These are phyloP conservation scores for Anoplolepis gracilipes DNA, from an alignment of 1,140 invertebrate species.

Conservation along the genomic window DNA sequence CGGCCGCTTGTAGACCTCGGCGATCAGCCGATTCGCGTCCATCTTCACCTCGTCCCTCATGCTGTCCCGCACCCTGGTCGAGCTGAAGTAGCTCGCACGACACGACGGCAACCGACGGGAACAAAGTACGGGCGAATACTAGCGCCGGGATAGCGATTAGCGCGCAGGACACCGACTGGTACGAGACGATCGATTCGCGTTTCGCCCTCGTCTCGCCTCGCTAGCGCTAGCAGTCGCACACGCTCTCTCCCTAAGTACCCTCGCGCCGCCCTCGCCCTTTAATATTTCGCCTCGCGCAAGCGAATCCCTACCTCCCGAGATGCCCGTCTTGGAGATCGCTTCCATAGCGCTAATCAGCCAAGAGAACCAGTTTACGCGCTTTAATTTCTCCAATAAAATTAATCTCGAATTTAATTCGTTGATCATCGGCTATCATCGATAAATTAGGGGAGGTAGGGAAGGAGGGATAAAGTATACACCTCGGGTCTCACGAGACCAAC, in stretches of 20 bases:
- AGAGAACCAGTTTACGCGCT: background rate
- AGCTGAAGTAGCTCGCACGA: background rate
- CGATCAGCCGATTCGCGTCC: constrained; percentile 83
- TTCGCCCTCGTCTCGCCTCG: constrained; percentile 77
- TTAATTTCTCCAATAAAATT: background rate
- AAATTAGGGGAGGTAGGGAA: background rate
- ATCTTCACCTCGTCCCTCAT: constrained; percentile 83
- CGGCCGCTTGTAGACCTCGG: constrained; percentile 83
- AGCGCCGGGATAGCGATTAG: constrained; percentile 83
- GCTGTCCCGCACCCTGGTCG: constrained; percentile 10
- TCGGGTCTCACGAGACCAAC: background rate
- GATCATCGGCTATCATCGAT: background rate
- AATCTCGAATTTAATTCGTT: background rate
- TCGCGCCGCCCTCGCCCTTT: constrained; percentile 36
- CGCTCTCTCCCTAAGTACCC: constrained; percentile 40
- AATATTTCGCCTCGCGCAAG: constrained; percentile 47
- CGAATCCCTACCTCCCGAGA: background rate
- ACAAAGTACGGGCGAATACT: constrained; percentile 81
- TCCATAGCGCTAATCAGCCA: background rate
- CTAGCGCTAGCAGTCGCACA: constrained; percentile 79
- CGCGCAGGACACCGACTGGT: constrained; percentile 82
- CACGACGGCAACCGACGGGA: constrained; percentile 52
- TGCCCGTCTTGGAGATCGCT: no score
- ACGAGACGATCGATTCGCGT: constrained; percentile 82
- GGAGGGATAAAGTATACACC: background rate